phyloP scores from a whole-genome alignment of 1,140 invertebrate species.

The Sycophaga agraensis region DNA sequence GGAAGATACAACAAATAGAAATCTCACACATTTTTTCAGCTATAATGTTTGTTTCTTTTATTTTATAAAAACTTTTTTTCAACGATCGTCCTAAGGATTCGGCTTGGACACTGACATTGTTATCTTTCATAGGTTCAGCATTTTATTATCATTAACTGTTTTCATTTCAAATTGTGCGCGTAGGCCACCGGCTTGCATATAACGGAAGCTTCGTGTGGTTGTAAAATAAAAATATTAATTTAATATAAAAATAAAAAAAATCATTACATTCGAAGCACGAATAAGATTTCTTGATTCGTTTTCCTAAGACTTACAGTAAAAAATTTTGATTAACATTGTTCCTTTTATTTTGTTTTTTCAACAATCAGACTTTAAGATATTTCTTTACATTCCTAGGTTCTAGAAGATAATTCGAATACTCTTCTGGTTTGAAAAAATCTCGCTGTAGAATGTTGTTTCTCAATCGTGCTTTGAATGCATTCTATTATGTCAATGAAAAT shows the following conservation, averaged over 20 bases:
- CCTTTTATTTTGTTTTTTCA: not conserved
- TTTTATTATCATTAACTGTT: not conserved
- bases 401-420: constrained; percentile 13
- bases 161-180: constrained; percentile 20
- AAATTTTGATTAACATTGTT: constrained; percentile 21
- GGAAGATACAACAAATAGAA: constrained; percentile 24
- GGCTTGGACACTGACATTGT: not conserved
- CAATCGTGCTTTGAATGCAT: constrained; percentile 25
- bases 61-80: constrained; percentile 16
- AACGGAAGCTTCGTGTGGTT: constrained; percentile 27
- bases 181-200: constrained; percentile 30
- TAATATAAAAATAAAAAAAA: constrained; percentile 30
- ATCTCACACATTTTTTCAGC: constrained; percentile 5
- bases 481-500: constrained; percentile 18
- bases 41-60: constrained; percentile 19
- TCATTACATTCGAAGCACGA: constrained; percentile 36
- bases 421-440: constrained; percentile 5
- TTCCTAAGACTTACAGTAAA: constrained; percentile 22
- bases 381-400: constrained; percentile 24
- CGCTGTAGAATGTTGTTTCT: constrained; percentile 3
- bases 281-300: constrained; percentile 30
- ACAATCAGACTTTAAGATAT: constrained; percentile 29
- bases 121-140: not conserved
- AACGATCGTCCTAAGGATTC: constrained; percentile 12
- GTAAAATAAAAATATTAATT: constrained; percentile 28